These are phyloP conservation scores for Ancistrus triradiatus DNA, from an alignment of 2,113 vertebrate genomes.

Conservation along the genomic window DNA sequence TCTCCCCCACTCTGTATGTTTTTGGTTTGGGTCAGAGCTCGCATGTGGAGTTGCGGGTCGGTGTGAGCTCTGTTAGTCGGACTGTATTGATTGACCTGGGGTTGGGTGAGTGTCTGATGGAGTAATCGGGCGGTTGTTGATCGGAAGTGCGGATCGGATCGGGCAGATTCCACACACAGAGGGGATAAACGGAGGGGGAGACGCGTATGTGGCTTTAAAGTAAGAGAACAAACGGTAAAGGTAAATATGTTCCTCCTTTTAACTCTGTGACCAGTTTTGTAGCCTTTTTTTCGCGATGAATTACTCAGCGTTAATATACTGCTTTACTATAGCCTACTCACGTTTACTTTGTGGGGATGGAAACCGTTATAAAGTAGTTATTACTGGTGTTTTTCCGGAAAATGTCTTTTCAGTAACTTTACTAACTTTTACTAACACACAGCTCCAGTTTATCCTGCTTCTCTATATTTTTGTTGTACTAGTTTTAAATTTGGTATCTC, in stretches of 20 bases:
- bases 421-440: too few species aligned
- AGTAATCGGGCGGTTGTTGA: neutral
- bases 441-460: too few species aligned
- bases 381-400: too few species aligned
- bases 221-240: constrained; percentile 1
- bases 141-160: neutral
- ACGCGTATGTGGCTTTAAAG: constrained; percentile 27
- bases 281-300: neutral
- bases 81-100: neutral
- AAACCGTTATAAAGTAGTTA: too few species aligned
- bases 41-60: neutral
- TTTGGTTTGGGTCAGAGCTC: neutral
- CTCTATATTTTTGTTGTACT: too few species aligned
- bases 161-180: neutral
- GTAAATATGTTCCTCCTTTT: constrained; percentile 26
- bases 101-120: too few species aligned
- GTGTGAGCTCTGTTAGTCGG: neutral
- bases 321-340: too few species aligned
- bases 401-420: too few species aligned
- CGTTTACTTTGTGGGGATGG: too few species aligned
- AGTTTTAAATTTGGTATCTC: too few species aligned
- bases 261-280: neutral
- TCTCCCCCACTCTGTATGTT: neutral
- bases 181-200: constrained; percentile 20
- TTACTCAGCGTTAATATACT: too few species aligned